Base-by-base conservation (phyloP, 2,888 invertebrate species). In the Acronicta leporina region DNA sequence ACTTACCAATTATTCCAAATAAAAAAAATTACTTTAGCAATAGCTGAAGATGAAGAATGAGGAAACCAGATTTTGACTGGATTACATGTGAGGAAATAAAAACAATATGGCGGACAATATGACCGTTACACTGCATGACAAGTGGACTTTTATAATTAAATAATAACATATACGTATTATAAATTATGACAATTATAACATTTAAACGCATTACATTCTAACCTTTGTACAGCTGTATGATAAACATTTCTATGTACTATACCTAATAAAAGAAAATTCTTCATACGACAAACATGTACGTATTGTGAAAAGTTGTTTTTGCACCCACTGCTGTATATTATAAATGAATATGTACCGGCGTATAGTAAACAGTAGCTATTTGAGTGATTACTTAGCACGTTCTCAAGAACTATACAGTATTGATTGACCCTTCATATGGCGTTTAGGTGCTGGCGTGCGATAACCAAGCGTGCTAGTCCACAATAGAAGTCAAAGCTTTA, bases 401-500 rank as follows among this genome's bases (percentile, higher is more conserved):
- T 65, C 54, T 57, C 42, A 57, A 65, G 56, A 54, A 56, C 50
- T 42, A n/a, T 10, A 15, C 35, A 15, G 5, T 67, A 71, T 68
- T 55, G 72, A 68, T 68, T 69, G 57, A 51, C 25, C 14, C 63
- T 7, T 43, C 8, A 8, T 30, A 40, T 20, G 16, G 43, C 25
- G 42, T 35, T 44, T 35, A 44, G 62, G 66, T 57, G 69, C 70
- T 79, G 76, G 82, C 78, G 73, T 70, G 60, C 35, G 60, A 64
- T 69, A 70, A 61, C 69, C 75, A 73, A 79, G 80, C 86, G 84
- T 85, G 86, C 59, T 60, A 52, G 53, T 47, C 30, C 54, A 63
- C 68, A 71, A 78, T 86, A 5, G 81, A 81, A 71, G 64, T 76
- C 68, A 63, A 55, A 46, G 62, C 71, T 72, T 68, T 30, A 70